These are phyloP conservation scores for Bombus confusus DNA, from an alignment of 1,140 invertebrate genomes.

Conservation along the genomic window DNA sequence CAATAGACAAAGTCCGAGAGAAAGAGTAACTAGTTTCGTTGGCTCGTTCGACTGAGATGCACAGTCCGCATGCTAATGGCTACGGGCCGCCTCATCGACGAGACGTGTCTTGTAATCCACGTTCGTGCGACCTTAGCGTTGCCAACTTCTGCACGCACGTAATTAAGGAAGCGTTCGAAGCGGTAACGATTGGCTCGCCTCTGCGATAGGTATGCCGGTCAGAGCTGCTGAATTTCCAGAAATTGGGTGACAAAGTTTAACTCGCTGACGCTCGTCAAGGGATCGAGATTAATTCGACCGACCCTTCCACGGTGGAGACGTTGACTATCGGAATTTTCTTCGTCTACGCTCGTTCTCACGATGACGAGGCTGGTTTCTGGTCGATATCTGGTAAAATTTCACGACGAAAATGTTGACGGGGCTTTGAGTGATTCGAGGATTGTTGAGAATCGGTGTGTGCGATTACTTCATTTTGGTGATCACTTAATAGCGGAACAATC, in stretches of 20 bases:
- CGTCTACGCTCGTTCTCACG: neutral
- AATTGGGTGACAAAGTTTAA: constrained; percentile 48
- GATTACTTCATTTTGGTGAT: too few relatives aligned
- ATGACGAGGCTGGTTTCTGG: constrained; percentile 2
- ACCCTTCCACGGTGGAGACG: neutral
- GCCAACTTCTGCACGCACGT: constrained; percentile 49
- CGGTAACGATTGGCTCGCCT: constrained; percentile 42
- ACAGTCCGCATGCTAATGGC: constrained; percentile 25
- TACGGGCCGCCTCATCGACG: neutral
- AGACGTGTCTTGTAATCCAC: neutral
- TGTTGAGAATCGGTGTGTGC: neutral
- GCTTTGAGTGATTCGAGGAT: neutral
- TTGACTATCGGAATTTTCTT: constrained; percentile 35
- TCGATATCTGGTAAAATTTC: neutral
- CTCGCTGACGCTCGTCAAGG: constrained; percentile 34
- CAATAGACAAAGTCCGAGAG: neutral
- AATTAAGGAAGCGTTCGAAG: constrained; percentile 50
- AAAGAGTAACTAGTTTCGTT: constrained; percentile 9
- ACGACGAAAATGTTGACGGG: neutral
- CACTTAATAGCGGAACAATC: too few relatives aligned
- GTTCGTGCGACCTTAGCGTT: constrained; percentile 10
- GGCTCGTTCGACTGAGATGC: neutral
- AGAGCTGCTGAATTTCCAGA: constrained; percentile 25
- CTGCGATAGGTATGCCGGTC: neutral
- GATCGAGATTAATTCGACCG: constrained; percentile 32